Base-by-base conservation (phyloP, 1,140 invertebrate species). In the Platyscapa corneri region DNA sequence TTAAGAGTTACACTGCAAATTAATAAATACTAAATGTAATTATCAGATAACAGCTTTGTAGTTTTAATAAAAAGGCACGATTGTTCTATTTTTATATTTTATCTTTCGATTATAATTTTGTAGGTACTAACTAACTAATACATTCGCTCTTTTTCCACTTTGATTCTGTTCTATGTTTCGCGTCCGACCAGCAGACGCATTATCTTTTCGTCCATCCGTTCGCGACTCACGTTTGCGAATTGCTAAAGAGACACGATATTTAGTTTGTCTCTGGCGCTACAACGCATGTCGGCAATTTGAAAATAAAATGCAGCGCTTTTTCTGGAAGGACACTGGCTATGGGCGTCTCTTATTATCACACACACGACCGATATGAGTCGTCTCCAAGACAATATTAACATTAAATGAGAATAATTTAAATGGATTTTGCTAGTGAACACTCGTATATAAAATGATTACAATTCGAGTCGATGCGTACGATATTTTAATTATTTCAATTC, bases 201-300 rank as follows among this genome's bases (percentile, higher is more conserved):
- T 86, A 72, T 82, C 75, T 78, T 77, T 77, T 53, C 64, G n/a
- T 34, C 37, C 67, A 84, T 86, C 79, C 80, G 60, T 64, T 77
- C 14, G 46, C 85, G 39, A 78, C 84, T 85, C 77, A 75, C 78
- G 70, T 81, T 80, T 23, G 49, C 37, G 32, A 75, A 81, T 75
- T 30, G 30, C 56, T 85, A 81, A 85, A 34, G 79, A 77, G 75
- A 82, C 34, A 64, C 3, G 64, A 78, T 64, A 78, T 78, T 86
- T 82, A 37, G 46, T 64, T 30, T 30, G 70, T 86, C 72, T 74
- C 30, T 53, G n/a, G 32, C 12, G 12, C 42, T 74, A 42, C 76
- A 46, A 80, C 37, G 67, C 76, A 67, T 84, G 67, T 79, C 60
- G 34, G 46, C 80, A 74, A 79, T 84, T 84, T 84, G 46, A 42